Conservation (phyloP, 2,888 invertebrate genomes). For the Liopterus haemorrhoidalis region DNA sequence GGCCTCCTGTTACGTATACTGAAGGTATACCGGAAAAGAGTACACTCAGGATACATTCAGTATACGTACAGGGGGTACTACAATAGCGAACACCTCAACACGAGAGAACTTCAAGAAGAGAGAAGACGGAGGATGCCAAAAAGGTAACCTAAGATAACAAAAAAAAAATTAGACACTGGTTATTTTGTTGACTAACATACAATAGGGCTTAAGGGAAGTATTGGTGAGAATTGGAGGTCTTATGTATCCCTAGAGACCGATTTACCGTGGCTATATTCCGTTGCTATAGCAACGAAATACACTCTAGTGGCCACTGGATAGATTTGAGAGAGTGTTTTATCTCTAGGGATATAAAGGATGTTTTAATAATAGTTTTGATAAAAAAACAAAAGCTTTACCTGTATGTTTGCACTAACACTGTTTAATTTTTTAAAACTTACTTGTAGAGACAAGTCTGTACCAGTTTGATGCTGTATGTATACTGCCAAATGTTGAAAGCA, state of each 20-base stretch:
- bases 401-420: background rate
- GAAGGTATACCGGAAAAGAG: slow-evolving; percentile 98
- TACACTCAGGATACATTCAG: slow-evolving; percentile 99
- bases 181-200: too few relatives aligned
- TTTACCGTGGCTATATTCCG: slow-evolving; percentile 27
- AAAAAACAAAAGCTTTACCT: background rate
- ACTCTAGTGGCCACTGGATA: slow-evolving; percentile 37
- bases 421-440: background rate
- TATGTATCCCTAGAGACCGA: slow-evolving; percentile 22
- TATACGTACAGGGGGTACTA: slow-evolving; percentile 96
- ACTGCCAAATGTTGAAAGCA: background rate
- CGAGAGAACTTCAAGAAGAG: too few relatives aligned
- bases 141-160: slow-evolving; percentile 8
- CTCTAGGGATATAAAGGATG: slow-evolving; percentile 27
- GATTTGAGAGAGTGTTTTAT: slow-evolving; percentile 41
- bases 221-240: slow-evolving; percentile 1
- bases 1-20: slow-evolving; percentile 99
- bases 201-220: too few relatives aligned
- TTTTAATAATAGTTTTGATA: background rate
- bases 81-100: slow-evolving; percentile 41
- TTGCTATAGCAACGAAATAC: slow-evolving; percentile 22
- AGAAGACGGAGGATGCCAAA: too few relatives aligned
- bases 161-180: slow-evolving; percentile 13
- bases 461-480: too few relatives aligned
- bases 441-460: background rate